Evolutionary conservation across 1,140 invertebrate species (phyloP).

Genomic region (Penaeus japonicus): DNA sequence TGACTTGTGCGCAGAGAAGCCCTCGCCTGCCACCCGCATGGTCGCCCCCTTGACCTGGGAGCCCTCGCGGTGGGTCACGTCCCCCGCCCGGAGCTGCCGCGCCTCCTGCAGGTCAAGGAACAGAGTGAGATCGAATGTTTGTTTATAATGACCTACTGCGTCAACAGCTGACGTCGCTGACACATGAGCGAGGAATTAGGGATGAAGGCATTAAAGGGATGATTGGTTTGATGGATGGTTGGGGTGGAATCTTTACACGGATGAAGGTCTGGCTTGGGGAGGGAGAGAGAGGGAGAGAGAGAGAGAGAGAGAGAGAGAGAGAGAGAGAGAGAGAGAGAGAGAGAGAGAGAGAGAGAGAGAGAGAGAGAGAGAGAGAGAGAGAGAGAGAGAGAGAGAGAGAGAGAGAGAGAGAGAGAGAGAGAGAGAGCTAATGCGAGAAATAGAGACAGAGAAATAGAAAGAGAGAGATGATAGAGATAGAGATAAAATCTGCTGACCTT

Average conservation of each 20-base stretch:
- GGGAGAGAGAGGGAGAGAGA: neutral
- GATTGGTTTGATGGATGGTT: too few species aligned
- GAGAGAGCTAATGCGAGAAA: neutral
- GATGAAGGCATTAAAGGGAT: too few species aligned
- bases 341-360: neutral
- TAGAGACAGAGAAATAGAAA: neutral
- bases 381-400: neutral
- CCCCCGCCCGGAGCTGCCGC: slow-evolving; percentile 78
- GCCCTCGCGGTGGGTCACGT: slow-evolving; percentile 82
- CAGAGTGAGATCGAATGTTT: too few species aligned
- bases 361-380: neutral
- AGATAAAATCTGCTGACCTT: too few species aligned
- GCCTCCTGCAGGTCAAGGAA: slow-evolving; percentile 61
- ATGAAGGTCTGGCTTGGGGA: neutral
- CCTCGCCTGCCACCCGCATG: slow-evolving; percentile 84
- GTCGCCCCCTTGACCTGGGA: slow-evolving; percentile 77
- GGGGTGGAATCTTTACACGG: neutral
- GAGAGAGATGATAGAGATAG: too few species aligned
- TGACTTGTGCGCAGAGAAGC: slow-evolving; percentile 83
- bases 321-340: neutral
- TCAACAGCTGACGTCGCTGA: too few species aligned
- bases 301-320: neutral
- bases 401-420: neutral
- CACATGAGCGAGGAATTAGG: too few species aligned
- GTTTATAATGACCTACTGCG: too few species aligned